Conservation (phyloP, 2,113 vertebrate species). For the Phoenicopterus ruber region DNA sequence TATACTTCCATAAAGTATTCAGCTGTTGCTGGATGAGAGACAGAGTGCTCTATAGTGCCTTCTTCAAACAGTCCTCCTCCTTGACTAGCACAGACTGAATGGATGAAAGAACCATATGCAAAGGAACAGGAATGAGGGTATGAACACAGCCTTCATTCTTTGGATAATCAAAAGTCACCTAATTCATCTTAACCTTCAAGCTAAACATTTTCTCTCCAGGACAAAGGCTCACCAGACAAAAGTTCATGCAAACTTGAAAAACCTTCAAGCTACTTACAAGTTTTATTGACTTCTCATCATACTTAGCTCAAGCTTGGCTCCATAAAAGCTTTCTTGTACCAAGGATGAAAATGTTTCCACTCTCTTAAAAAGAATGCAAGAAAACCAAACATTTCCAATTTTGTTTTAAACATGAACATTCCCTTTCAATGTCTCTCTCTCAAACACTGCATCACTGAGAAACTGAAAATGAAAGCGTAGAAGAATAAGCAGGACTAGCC, state of each 20-base stretch:
- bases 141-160: conserved; percentile 15
- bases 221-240: background rate
- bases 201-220: conserved; percentile 14
- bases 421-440: background rate
- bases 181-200: conserved; percentile 37
- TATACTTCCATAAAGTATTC: conserved; percentile 43
- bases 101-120: conserved; percentile 41
- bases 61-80: conserved; percentile 27
- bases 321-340: background rate
- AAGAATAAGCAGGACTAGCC: background rate
- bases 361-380: background rate
- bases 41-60: conserved; percentile 1
- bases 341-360: background rate
- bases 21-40: conserved; percentile 33
- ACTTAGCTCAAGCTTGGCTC: background rate
- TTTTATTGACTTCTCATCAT: conserved; percentile 13
- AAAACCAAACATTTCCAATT: background rate
- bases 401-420: background rate
- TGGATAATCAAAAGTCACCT: conserved; percentile 22
- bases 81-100: background rate
- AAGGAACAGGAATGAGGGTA: conserved; percentile 2
- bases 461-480: background rate
- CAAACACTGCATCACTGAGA: background rate
- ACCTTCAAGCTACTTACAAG: background rate
- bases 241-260: background rate